These are phyloP conservation scores for Casuarius casuarius DNA, from an alignment of 2,113 vertebrate species.

Conservation along the genomic window DNA sequence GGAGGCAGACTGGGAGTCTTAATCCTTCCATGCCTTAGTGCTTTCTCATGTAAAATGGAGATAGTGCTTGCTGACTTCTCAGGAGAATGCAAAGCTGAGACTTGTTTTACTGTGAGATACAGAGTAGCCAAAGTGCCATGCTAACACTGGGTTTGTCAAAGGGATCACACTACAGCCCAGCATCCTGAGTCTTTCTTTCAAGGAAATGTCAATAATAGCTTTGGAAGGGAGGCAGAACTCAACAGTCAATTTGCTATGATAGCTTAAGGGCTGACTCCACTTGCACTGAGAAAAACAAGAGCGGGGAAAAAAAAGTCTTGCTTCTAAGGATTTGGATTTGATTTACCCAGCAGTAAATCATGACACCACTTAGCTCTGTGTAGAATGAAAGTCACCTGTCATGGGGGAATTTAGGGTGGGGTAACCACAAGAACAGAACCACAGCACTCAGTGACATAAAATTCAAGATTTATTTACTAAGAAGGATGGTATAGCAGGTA, in stretches of 20 bases:
- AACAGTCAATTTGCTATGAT: rapidly evolving
- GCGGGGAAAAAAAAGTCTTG: background rate
- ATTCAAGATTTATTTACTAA: too few species aligned
- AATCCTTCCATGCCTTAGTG: background rate
- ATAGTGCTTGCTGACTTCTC: background rate
- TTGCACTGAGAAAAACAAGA: background rate
- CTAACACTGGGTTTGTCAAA: rapidly evolving
- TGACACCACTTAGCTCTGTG: rapidly evolving
- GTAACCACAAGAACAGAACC: too few species aligned
- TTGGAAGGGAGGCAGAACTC: background rate
- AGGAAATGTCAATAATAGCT: background rate
- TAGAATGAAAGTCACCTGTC: too few species aligned
- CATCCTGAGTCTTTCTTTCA: background rate
- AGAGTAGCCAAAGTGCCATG: rapidly evolving
- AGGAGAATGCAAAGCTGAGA: background rate
- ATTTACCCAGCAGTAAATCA: background rate
- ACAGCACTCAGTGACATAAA: too few species aligned
- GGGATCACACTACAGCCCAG: rapidly evolving
- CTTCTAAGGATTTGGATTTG: background rate
- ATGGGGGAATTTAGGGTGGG: too few species aligned
- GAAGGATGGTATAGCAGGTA: too few species aligned
- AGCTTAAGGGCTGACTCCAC: too few species aligned
- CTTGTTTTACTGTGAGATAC: too few species aligned
- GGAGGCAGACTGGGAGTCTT: rapidly evolving
- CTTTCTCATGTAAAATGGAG: background rate